Conservation (phyloP, 2,888 invertebrate species). For the Leptopterna dolabrata region DNA sequence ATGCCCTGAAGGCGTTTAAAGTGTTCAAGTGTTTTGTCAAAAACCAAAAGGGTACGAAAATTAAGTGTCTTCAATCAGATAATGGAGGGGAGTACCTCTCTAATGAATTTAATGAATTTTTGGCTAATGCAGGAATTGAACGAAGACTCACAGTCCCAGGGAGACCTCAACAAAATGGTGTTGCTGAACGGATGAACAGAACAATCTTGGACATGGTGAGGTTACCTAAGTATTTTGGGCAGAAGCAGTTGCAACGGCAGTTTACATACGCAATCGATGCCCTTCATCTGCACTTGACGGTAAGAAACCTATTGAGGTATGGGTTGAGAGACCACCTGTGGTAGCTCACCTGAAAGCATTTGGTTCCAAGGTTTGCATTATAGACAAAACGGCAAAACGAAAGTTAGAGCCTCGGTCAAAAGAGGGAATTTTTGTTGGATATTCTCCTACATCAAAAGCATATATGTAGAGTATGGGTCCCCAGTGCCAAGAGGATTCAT, state of each 20-base stretch:
- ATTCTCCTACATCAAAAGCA: background rate
- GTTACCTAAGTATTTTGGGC: conserved; percentile 48
- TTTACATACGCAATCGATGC: conserved; percentile 12
- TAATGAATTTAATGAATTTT: conserved; percentile 60
- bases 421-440: background rate
- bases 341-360: background rate
- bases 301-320: background rate
- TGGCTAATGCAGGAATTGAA: conserved; percentile 62
- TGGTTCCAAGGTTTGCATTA: background rate
- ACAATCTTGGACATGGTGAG: conserved; percentile 1
- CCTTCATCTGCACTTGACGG: conserved; percentile 9
- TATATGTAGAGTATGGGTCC: background rate
- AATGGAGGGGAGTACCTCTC: conserved; percentile 62
- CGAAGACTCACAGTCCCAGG: conserved; percentile 63
- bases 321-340: background rate
- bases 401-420: conserved; percentile 6
- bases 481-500: background rate
- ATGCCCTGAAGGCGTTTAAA: conserved; percentile 59
- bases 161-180: conserved; percentile 55
- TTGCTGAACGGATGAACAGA: background rate
- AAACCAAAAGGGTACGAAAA: conserved; percentile 60
- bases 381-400: background rate
- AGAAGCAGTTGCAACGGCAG: conserved; percentile 62
- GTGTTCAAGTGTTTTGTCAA: conserved; percentile 60
- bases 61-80: conserved; percentile 62